These are phyloP conservation scores for Drosophila leontia DNA, from an alignment of 1,140 invertebrate genomes.

Conservation along the genomic window DNA sequence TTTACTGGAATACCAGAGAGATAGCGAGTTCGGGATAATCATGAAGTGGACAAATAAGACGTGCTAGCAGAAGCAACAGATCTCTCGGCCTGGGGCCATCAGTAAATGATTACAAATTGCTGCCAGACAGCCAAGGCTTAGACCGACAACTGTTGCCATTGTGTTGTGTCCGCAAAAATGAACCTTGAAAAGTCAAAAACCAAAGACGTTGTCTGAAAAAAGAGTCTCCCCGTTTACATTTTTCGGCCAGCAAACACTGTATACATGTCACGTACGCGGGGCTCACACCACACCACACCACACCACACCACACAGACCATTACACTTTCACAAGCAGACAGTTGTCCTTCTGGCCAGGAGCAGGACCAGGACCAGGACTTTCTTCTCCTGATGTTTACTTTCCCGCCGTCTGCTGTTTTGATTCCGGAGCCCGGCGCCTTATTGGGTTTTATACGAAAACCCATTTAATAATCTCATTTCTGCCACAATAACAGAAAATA, in stretches of 20 bases:
- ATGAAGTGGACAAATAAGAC: conserved; percentile 70
- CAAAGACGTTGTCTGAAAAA: conserved; percentile 6
- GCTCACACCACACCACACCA: conserved; percentile 44
- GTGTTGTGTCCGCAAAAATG: conserved; percentile 54
- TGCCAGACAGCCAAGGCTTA: conserved; percentile 49
- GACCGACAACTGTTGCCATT: conserved; percentile 68
- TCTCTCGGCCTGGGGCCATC: conserved; percentile 15
- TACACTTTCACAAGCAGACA: conserved; percentile 64
- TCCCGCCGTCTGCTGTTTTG: conserved; percentile 63
- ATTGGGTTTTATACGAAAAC: conserved; percentile 79
- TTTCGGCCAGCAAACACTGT: conserved; percentile 46
- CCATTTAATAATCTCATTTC: conserved; percentile 84
- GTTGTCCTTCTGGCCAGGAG: conserved; percentile 42
- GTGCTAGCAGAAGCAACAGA: conserved; percentile 65
- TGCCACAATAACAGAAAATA: conserved; percentile 84
- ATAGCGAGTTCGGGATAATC: conserved; percentile 39
- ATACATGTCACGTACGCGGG: conserved; percentile 75
- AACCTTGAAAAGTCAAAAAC: conserved; percentile 76
- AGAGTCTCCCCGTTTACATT: conserved; percentile 1
- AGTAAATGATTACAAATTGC: conserved; percentile 75
- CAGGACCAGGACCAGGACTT: neutral
- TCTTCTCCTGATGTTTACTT: conserved; percentile 52
- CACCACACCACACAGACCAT: conserved; percentile 35
- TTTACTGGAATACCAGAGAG: conserved; percentile 58
- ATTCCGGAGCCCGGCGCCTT: conserved; percentile 56